phyloP scores from a whole-genome alignment of 2,888 invertebrate species.

The Harmothoe impar region DNA sequence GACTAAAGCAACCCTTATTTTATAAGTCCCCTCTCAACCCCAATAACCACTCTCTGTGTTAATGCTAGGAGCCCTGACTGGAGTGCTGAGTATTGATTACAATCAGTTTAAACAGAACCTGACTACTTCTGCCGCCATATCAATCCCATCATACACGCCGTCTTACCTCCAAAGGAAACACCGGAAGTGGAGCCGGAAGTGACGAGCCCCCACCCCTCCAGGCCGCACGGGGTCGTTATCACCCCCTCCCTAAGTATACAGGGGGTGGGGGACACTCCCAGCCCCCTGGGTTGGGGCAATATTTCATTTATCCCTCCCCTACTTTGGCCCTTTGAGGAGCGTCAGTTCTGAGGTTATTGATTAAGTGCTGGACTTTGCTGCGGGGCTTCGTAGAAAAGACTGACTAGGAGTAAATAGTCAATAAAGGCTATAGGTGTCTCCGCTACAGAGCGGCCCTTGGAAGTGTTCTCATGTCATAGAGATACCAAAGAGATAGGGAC shows the following conservation, averaged over 20 bases:
- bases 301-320: slow-evolving; percentile 41
- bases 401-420: slow-evolving; percentile 15
- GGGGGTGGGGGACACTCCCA: not conserved
- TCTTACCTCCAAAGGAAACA: slow-evolving; percentile 11
- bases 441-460: not conserved
- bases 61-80: not conserved
- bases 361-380: slow-evolving; percentile 7
- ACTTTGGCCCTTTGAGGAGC: slow-evolving; percentile 31
- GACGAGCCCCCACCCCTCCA: not conserved
- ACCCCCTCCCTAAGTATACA: not conserved
- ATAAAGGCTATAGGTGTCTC: slow-evolving; percentile 9
- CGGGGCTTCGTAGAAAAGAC: slow-evolving; percentile 10
- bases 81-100: not conserved
- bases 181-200: not conserved
- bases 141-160: not conserved
- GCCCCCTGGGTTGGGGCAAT: slow-evolving; percentile 10
- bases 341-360: slow-evolving; percentile 16
- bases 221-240: not conserved
- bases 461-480: too few relatives aligned
- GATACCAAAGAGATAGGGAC: too few relatives aligned
- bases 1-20: not conserved
- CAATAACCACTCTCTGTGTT: not conserved
- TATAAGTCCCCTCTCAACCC: not conserved
- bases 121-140: not conserved
- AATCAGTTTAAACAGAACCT: not conserved